Conservation (phyloP, 2,888 invertebrate genomes). For the Chaetogeoica ovagalla region DNA sequence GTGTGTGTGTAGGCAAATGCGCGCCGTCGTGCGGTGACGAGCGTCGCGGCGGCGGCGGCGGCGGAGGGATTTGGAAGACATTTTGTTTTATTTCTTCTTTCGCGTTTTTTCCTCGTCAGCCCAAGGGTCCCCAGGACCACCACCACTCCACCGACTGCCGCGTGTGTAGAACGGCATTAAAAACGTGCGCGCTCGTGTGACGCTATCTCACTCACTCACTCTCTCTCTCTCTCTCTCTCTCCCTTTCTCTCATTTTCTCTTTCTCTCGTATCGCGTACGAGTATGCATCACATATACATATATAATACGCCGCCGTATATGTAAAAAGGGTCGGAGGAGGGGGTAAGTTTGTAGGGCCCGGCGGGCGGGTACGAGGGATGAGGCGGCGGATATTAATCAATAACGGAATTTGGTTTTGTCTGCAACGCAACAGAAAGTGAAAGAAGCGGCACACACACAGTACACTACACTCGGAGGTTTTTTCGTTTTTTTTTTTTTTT, state of each 20-base stretch:
- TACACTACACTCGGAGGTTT: background rate
- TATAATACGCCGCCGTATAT: background rate
- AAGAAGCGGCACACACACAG: constrained; percentile 32
- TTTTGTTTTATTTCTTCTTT: constrained; percentile 51
- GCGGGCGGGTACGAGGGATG: background rate
- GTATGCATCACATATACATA: background rate
- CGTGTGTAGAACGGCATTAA: constrained; percentile 49
- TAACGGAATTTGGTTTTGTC: constrained; percentile 53
- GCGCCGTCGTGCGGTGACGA: background rate
- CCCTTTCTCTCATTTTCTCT: no score
- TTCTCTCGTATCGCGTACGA: constrained; percentile 39
- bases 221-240: no score
- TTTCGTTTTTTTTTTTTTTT: constrained; percentile 11
- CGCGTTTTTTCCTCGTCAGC: constrained; percentile 39
- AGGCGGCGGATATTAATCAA: constrained; percentile 50
- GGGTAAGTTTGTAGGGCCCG: constrained; percentile 21
- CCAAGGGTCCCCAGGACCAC: constrained; percentile 32
- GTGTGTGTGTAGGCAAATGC: constrained; percentile 24
- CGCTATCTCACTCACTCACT: background rate
- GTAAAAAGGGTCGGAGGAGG: constrained; percentile 13
- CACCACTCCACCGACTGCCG: background rate
- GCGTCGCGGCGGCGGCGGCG: background rate
- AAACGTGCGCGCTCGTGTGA: constrained; percentile 51
- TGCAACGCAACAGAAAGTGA: constrained; percentile 50
- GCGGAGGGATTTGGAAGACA: constrained; percentile 41